These are phyloP conservation scores for Frankliniella fusca DNA, from an alignment of 2,888 invertebrate genomes.

Conservation along the genomic window DNA sequence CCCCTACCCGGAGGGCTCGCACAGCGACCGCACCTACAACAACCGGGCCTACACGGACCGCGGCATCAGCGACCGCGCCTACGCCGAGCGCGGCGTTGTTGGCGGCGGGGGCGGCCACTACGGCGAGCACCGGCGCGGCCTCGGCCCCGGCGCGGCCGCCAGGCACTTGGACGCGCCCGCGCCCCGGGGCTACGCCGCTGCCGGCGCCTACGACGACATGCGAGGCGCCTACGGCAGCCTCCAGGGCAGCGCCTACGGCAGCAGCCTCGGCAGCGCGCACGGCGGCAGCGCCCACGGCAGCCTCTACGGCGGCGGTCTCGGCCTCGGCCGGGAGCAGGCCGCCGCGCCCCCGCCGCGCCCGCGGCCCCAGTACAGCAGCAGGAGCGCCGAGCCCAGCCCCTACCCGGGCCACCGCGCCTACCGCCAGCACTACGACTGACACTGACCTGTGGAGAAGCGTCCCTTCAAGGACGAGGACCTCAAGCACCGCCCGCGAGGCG, in stretches of 20 bases:
- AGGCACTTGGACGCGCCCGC: too few relatives aligned
- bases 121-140: background rate
- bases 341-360: background rate
- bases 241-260: background rate
- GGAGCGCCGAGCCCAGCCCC: slow-evolving; percentile 1
- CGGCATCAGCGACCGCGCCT: background rate
- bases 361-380: background rate
- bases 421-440: slow-evolving; percentile 5
- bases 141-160: background rate
- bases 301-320: background rate
- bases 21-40: background rate
- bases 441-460: background rate
- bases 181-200: background rate
- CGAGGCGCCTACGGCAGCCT: background rate
- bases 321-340: background rate
- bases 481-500: background rate
- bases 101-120: background rate
- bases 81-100: background rate
- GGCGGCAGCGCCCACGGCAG: background rate
- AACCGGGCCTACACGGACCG: background rate
- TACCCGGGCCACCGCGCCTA: background rate
- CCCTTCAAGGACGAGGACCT: background rate
- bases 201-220: background rate
- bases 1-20: background rate
- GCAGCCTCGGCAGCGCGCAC: background rate